Conservation (phyloP, 2,113 vertebrate genomes). For the Rhombomys opimus region DNA sequence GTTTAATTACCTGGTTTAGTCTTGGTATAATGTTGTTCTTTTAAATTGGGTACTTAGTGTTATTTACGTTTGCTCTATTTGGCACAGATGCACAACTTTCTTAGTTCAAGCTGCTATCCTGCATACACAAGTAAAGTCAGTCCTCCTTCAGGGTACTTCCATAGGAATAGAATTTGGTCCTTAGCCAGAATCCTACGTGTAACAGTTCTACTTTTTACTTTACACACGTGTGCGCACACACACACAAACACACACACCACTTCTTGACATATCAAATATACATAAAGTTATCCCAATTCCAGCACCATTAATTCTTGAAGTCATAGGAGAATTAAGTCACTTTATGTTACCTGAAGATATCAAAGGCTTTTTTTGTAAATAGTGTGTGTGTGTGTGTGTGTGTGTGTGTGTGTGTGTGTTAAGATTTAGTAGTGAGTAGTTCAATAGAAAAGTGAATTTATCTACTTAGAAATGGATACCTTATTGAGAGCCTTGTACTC, state of each 20-base stretch:
- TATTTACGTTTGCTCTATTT: conserved; percentile 3
- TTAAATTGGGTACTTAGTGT: neutral
- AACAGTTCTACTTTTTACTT: neutral
- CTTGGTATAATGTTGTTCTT: neutral
- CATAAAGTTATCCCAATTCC: neutral
- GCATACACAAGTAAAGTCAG: neutral
- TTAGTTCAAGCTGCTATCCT: neutral
- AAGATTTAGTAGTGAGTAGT: neutral
- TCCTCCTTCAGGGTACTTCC: neutral
- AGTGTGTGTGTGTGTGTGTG: neutral
- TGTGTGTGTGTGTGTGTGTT: neutral
- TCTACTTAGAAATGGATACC: neutral
- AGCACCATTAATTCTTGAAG: neutral
- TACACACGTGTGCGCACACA: neutral
- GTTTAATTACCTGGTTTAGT: neutral
- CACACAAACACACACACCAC: neutral
- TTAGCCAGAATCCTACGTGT: neutral
- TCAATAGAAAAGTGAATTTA: neutral
- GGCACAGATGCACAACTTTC: neutral
- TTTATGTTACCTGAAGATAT: neutral
- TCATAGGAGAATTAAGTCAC: neutral
- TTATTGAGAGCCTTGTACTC: neutral
- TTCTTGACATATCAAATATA: neutral
- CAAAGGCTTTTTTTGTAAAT: neutral
- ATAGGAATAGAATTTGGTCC: neutral